phyloP scores from a whole-genome alignment of 2,888 invertebrate species.

The Eustalomyia histrio region DNA sequence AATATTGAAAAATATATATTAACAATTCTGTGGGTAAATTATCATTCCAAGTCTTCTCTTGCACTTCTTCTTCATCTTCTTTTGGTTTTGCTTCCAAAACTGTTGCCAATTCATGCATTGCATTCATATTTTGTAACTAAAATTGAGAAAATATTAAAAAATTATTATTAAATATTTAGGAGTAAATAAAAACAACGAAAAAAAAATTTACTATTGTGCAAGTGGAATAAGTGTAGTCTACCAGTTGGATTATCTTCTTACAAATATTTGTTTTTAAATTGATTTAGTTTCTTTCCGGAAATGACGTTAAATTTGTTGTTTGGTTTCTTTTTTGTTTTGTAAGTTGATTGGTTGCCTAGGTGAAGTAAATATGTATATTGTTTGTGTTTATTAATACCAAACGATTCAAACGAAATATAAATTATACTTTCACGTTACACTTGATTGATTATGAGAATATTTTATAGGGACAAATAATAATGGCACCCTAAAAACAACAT shows the following conservation, averaged over 20 bases:
- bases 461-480: too few relatives aligned
- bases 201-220: conserved; percentile 20
- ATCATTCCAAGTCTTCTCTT: conserved; percentile 17
- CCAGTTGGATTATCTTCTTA: not conserved
- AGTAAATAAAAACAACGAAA: not conserved
- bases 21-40: conserved; percentile 74
- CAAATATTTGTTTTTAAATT: not conserved
- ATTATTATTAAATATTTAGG: conserved; percentile 8
- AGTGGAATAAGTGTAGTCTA: not conserved
- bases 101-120: not conserved
- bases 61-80: not conserved
- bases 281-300: conserved; percentile 1
- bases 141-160: conserved; percentile 2
- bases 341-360: conserved; percentile 39
- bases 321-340: not conserved
- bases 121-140: conserved; percentile 25
- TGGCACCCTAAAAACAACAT: too few relatives aligned
- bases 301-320: conserved; percentile 16
- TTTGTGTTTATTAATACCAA: conserved; percentile 26
- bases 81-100: not conserved
- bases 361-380: not conserved
- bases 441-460: conserved; percentile 18
- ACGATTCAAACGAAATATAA: conserved; percentile 4
- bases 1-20: conserved; percentile 71
- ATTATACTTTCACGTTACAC: not conserved